A percentile compares a stretch with the other conserved stretches of the same genome.
phyloP scores from a whole-genome alignment of 2,888 invertebrate genomes.

The Hybos culiciformis region DNA sequence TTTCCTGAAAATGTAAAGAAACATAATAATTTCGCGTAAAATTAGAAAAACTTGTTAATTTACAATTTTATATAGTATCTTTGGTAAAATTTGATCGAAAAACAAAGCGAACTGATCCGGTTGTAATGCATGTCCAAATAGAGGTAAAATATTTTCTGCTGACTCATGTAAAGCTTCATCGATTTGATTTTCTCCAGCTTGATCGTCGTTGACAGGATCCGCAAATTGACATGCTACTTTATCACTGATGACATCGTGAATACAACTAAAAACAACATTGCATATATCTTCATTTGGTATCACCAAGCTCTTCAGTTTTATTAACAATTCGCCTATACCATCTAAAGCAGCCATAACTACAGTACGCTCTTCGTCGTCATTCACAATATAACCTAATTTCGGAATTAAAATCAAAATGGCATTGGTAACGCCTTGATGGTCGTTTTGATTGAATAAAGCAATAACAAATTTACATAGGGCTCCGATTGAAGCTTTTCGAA shows the following conservation, averaged over 20 bases:
- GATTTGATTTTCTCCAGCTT: conserved; percentile 54
- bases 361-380: conserved; percentile 38
- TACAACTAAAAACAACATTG: conserved; percentile 50
- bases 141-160: conserved; percentile 59
- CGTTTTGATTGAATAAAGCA: conserved; percentile 43
- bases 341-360: conserved; percentile 58
- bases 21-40: background rate
- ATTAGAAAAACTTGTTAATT: conserved; percentile 37
- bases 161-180: conserved; percentile 59
- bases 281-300: conserved; percentile 46
- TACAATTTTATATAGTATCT: conserved; percentile 51
- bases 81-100: conserved; percentile 48
- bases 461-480: conserved; percentile 52
- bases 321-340: conserved; percentile 46
- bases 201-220: conserved; percentile 35
- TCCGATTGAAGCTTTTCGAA: conserved; percentile 51
- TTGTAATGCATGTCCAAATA: conserved; percentile 49
- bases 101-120: conserved; percentile 53
- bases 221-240: conserved; percentile 45
- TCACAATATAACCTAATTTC: conserved; percentile 51
- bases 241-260: conserved; percentile 49
- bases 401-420: conserved; percentile 49
- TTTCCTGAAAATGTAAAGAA: too few species aligned
- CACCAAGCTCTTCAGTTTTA: conserved; percentile 45
- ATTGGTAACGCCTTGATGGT: conserved; percentile 43